Percentiles rank a stretch among this genome's conserved stretches.
Conservation (phyloP, 2,888 invertebrate genomes). For the Entomobrya multifasciata region DNA sequence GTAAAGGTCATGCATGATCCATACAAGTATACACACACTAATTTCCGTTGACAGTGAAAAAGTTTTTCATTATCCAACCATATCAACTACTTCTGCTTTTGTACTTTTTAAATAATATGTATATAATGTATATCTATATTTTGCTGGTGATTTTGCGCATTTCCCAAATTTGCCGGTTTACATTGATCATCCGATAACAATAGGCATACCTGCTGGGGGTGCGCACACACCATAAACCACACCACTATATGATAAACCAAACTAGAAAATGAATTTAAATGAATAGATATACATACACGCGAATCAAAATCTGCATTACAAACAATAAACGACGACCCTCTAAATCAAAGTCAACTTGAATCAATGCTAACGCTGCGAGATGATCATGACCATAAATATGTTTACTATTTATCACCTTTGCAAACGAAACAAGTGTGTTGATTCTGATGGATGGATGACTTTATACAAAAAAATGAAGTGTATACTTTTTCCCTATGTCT, state of each 20-base stretch:
- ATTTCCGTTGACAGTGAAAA: slow-evolving; percentile 31
- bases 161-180: slow-evolving; percentile 37
- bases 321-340: slow-evolving; percentile 43
- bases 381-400: slow-evolving; percentile 49
- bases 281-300: slow-evolving; percentile 21
- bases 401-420: too few relatives aligned
- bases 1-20: slow-evolving; percentile 35
- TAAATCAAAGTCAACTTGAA: slow-evolving; percentile 46
- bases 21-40: not conserved
- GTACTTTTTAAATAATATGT: not conserved
- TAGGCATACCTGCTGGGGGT: slow-evolving; percentile 31
- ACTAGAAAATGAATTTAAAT: too few relatives aligned
- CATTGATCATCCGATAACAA: slow-evolving; percentile 45
- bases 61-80: too few relatives aligned
- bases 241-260: too few relatives aligned
- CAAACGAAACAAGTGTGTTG: too few relatives aligned
- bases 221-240: too few relatives aligned
- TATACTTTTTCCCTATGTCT: too few relatives aligned
- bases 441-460: too few relatives aligned
- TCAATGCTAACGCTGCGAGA: too few relatives aligned
- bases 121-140: slow-evolving; percentile 20
- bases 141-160: not conserved
- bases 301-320: slow-evolving; percentile 22
- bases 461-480: too few relatives aligned
- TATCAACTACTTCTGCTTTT: not conserved